Percentiles rank a stretch among this genome's conserved stretches.
Evolutionary conservation across 2,888 invertebrate genomes (phyloP).

Genomic region (Adineta ricciae): DNA sequence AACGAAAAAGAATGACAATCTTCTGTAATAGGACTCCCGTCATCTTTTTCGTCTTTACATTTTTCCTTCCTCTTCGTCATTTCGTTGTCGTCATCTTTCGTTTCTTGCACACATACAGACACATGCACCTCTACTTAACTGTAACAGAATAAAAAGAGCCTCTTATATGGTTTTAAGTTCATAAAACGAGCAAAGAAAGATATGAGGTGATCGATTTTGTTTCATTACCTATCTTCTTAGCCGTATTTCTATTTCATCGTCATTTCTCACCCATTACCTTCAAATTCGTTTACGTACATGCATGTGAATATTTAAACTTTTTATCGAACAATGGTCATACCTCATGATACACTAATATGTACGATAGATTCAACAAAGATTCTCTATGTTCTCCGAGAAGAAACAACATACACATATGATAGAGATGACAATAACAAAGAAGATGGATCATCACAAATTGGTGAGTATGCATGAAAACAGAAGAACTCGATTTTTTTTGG

Average conservation of each 20-base stretch:
- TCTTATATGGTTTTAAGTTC: conserved; percentile 11
- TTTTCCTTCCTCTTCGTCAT: not conserved
- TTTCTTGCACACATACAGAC: not conserved
- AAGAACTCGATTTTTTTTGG: no score
- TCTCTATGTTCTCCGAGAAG: not conserved
- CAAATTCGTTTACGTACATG: not conserved
- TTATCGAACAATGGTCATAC: not conserved
- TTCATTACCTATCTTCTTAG: not conserved
- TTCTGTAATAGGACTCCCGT: not conserved
- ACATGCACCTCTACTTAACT: not conserved
- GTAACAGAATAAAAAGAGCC: conserved; percentile 13
- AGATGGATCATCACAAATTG: not conserved
- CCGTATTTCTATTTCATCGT: not conserved
- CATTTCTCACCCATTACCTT: not conserved
- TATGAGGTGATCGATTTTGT: conserved; percentile 9
- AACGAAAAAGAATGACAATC: not conserved
- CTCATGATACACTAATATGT: not conserved
- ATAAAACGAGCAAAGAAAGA: conserved; percentile 7
- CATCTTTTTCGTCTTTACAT: not conserved
- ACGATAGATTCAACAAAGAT: not conserved
- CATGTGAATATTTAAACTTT: not conserved
- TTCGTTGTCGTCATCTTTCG: not conserved
- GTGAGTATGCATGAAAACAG: not conserved
- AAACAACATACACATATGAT: not conserved
- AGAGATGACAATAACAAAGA: not conserved